Conservation (phyloP, 2,113 vertebrate genomes). For the Formicarius rufipectus region DNA sequence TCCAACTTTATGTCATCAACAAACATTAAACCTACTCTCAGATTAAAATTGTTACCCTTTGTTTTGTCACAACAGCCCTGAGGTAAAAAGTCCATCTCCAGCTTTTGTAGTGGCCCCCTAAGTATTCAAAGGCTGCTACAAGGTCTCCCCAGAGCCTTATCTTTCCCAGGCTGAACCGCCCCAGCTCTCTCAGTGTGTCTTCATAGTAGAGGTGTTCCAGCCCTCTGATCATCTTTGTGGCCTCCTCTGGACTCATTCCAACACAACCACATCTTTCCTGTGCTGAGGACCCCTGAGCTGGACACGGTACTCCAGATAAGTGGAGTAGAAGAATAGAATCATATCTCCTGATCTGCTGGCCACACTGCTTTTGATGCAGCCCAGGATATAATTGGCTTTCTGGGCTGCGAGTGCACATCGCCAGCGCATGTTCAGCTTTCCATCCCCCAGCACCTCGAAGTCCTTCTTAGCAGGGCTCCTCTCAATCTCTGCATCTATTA, state of each 20-base stretch:
- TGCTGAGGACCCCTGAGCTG: background rate
- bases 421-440: background rate
- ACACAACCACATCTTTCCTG: background rate
- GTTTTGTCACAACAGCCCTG: background rate
- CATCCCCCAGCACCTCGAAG: background rate
- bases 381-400: background rate
- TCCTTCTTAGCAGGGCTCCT: background rate
- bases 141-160: background rate
- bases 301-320: background rate
- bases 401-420: rapidly evolving
- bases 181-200: background rate
- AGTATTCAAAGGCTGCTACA: rapidly evolving
- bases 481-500: background rate
- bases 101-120: background rate
- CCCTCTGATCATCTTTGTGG: background rate
- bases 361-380: background rate
- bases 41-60: background rate
- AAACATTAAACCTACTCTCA: background rate
- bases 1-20: background rate
- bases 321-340: background rate
- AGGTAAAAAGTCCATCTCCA: background rate
- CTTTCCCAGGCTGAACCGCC: background rate
- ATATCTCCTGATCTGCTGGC: background rate
- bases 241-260: background rate
- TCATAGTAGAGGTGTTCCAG: background rate